Evolutionary conservation across 2,797 vertebrate species (phyloP).

Genomic region (Scarus forsteni): DNA sequence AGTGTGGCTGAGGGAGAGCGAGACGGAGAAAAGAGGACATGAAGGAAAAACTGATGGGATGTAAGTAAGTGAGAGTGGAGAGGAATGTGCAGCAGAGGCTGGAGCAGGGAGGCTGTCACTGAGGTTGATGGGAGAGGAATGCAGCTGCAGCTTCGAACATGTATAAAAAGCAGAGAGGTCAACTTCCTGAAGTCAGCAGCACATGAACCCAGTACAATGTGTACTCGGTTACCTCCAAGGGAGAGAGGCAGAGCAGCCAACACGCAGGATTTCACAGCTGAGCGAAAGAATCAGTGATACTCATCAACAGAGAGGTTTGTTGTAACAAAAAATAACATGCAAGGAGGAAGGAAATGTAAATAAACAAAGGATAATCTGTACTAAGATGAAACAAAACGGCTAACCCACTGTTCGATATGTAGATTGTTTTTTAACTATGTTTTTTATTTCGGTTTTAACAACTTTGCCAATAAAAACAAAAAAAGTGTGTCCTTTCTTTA

Average conservation of each 20-base stretch:
- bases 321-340: too few species aligned
- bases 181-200: constrained; percentile 45
- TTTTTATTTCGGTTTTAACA: too few species aligned
- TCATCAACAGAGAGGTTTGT: too few species aligned
- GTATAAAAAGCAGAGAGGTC: constrained; percentile 58
- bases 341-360: background rate
- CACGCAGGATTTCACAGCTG: background rate
- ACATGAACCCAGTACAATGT: constrained; percentile 36
- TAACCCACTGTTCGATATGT: too few species aligned
- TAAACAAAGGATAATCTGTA: background rate
- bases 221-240: background rate
- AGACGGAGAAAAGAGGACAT: constrained; percentile 15
- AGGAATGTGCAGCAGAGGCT: constrained; percentile 41
- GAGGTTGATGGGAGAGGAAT: constrained; percentile 61
- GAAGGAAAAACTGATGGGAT: constrained; percentile 1
- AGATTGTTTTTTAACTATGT: too few species aligned
- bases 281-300: too few species aligned
- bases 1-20: background rate
- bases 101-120: constrained; percentile 30
- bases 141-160: constrained; percentile 68
- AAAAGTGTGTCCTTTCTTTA: too few species aligned
- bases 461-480: too few species aligned
- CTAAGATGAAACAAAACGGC: too few species aligned
- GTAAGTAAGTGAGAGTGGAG: constrained; percentile 2
- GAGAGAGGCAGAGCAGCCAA: background rate